Evolutionary conservation across 2,888 invertebrate genomes (phyloP).

Genomic region (Noctua janthe): DNA sequence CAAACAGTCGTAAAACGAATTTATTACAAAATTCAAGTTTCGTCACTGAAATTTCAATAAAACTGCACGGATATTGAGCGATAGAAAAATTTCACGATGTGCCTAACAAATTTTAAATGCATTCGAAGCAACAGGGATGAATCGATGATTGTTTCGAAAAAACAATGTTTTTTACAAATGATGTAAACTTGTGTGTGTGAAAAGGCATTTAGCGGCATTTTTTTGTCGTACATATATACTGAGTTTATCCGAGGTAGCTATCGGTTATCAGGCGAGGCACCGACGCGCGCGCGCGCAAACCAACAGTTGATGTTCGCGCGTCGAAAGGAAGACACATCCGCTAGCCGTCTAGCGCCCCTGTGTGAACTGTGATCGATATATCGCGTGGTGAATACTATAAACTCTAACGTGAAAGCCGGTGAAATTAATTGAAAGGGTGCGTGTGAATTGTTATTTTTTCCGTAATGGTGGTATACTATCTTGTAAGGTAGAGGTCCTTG

Average conservation of each 20-base stretch:
- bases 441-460: conserved; percentile 75
- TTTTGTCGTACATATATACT: conserved; percentile 75
- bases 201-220: conserved; percentile 74
- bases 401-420: conserved; percentile 72
- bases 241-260: conserved; percentile 81
- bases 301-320: conserved; percentile 89
- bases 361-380: conserved; percentile 79
- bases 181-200: conserved; percentile 58
- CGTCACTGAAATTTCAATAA: conserved; percentile 50
- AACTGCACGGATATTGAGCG: conserved; percentile 36
- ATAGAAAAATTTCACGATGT: conserved; percentile 44
- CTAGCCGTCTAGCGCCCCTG: conserved; percentile 77
- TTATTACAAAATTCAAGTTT: conserved; percentile 51
- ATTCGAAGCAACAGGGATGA: conserved; percentile 34
- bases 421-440: conserved; percentile 78
- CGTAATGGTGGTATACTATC: conserved; percentile 55
- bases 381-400: conserved; percentile 78
- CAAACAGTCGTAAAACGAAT: conserved; percentile 33
- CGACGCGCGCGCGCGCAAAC: conserved; percentile 77
- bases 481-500: conserved; percentile 46
- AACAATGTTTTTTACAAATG: conserved; percentile 55
- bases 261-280: conserved; percentile 84
- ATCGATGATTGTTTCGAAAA: conserved; percentile 56
- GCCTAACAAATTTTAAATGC: conserved; percentile 59
- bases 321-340: conserved; percentile 88